Percentiles rank a stretch among this genome's conserved stretches.
Evolutionary conservation across 2,888 invertebrate genomes (phyloP).

Genomic region (Celastrina argiolus): DNA sequence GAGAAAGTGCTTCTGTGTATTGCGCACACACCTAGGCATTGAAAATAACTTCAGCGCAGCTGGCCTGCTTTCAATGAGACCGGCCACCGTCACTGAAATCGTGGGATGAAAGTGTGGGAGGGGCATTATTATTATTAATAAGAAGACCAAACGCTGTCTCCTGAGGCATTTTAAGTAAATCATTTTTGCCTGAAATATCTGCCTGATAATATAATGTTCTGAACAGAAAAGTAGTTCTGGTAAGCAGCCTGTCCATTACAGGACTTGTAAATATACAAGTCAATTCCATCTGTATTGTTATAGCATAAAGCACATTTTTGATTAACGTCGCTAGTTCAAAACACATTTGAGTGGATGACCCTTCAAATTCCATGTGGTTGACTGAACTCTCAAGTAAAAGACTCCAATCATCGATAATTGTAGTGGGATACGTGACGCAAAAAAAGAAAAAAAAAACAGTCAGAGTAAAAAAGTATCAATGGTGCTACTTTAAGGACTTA

Average conservation of each 20-base stretch:
- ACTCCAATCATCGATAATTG: constrained; percentile 26
- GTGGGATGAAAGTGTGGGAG: too few relatives aligned
- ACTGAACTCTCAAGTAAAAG: constrained; percentile 25
- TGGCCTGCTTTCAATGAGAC: too few relatives aligned
- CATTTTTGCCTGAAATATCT: neutral
- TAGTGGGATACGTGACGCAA: constrained; percentile 21
- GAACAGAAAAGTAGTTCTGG: neutral
- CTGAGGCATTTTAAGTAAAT: too few relatives aligned
- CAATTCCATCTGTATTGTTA: neutral
- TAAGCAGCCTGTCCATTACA: neutral
- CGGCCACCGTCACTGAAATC: too few relatives aligned
- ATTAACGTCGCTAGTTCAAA: constrained; percentile 6
- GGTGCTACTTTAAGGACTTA: too few relatives aligned
- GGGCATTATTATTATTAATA: too few relatives aligned
- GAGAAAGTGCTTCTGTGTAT: too few relatives aligned
- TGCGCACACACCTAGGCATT: too few relatives aligned
- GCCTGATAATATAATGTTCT: too few relatives aligned
- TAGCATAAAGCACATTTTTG: neutral
- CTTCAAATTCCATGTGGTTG: constrained; percentile 24
- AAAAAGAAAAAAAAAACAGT: neutral
- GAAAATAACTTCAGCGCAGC: too few relatives aligned
- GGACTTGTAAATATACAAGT: neutral
- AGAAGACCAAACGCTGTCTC: too few relatives aligned
- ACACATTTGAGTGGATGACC: constrained; percentile 29
- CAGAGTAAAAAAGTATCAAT: too few relatives aligned